A percentile compares a stretch with the other conserved stretches of the same genome.
Conservation (phyloP, 2,888 invertebrate species). For the Caenorhabditis sp. region DNA sequence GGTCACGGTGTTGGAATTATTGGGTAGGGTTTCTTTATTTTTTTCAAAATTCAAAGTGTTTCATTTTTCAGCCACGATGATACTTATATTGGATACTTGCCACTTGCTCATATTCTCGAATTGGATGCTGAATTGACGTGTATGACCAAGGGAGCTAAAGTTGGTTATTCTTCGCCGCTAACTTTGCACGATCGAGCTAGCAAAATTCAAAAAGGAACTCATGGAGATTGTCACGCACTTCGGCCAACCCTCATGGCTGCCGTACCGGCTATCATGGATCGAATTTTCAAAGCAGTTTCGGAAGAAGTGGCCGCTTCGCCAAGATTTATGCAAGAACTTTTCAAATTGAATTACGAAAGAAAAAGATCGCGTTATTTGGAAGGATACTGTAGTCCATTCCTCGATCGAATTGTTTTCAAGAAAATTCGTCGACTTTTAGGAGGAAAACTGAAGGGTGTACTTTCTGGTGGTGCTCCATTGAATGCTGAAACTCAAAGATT, state of each 20-base stretch:
- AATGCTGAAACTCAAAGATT: slow-evolving; percentile 93
- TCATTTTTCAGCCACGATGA: slow-evolving; percentile 74
- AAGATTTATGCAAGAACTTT: slow-evolving; percentile 77
- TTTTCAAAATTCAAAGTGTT: background rate
- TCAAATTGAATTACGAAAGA: slow-evolving; percentile 91
- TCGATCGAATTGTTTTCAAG: slow-evolving; percentile 76
- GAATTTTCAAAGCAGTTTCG: slow-evolving; percentile 93
- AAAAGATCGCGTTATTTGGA: slow-evolving; percentile 83
- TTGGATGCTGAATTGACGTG: slow-evolving; percentile 79
- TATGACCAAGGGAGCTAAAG: slow-evolving; percentile 45
- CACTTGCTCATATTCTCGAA: slow-evolving; percentile 94
- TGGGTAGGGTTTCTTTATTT: slow-evolving; percentile 11
- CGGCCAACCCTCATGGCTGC: slow-evolving; percentile 91
- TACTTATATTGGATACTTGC: slow-evolving; percentile 90
- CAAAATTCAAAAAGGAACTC: slow-evolving; percentile 91
- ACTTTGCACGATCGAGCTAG: slow-evolving; percentile 80
- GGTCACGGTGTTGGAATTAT: slow-evolving; percentile 69
- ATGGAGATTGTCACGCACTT: slow-evolving; percentile 89
- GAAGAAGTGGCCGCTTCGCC: slow-evolving; percentile 80
- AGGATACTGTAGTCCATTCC: slow-evolving; percentile 73
- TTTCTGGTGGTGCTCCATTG: slow-evolving; percentile 87
- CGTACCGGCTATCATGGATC: slow-evolving; percentile 95
- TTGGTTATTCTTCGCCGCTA: slow-evolving; percentile 90
- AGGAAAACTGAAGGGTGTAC: slow-evolving; percentile 84
- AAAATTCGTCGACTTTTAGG: slow-evolving; percentile 82